Percentiles rank a stretch among this genome's conserved stretches.
Conservation (phyloP, 2,113 vertebrate species). For the Austrofundulus limnaeus region DNA sequence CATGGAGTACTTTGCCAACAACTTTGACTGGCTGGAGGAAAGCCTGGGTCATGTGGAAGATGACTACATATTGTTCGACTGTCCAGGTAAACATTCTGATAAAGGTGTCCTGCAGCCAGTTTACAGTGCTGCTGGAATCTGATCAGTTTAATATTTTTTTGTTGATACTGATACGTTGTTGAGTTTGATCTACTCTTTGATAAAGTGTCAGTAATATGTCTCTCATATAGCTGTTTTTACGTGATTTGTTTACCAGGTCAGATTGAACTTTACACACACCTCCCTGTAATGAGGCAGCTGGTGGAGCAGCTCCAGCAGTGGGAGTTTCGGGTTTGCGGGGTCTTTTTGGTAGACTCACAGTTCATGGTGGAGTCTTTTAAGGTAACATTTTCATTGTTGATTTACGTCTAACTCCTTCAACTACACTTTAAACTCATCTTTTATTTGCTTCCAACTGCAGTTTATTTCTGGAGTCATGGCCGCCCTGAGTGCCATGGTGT, state of each 20-base stretch:
- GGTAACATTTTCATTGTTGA: slow-evolving; percentile 70
- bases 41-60: slow-evolving; percentile 93
- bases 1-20: slow-evolving; percentile 97
- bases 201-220: not conserved
- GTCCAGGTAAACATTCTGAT: slow-evolving; percentile 83
- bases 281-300: slow-evolving; percentile 95
- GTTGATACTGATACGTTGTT: too few species aligned
- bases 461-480: slow-evolving; percentile 97
- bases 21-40: slow-evolving; percentile 93
- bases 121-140: not conserved
- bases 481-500: slow-evolving; percentile 94
- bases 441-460: slow-evolving; percentile 65
- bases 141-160: too few species aligned
- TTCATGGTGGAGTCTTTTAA: slow-evolving; percentile 99
- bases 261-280: slow-evolving; percentile 97
- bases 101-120: not conserved
- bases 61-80: slow-evolving; percentile 96
- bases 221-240: not conserved
- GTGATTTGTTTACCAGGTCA: slow-evolving; percentile 82
- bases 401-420: not conserved
- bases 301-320: slow-evolving; percentile 96
- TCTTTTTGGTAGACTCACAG: slow-evolving; percentile 97
- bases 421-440: slow-evolving; percentile 4
- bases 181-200: not conserved
- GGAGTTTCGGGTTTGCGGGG: slow-evolving; percentile 96